These are phyloP conservation scores for Priocnemis perturbator DNA, from an alignment of 2,888 invertebrate species.

Conservation along the genomic window DNA sequence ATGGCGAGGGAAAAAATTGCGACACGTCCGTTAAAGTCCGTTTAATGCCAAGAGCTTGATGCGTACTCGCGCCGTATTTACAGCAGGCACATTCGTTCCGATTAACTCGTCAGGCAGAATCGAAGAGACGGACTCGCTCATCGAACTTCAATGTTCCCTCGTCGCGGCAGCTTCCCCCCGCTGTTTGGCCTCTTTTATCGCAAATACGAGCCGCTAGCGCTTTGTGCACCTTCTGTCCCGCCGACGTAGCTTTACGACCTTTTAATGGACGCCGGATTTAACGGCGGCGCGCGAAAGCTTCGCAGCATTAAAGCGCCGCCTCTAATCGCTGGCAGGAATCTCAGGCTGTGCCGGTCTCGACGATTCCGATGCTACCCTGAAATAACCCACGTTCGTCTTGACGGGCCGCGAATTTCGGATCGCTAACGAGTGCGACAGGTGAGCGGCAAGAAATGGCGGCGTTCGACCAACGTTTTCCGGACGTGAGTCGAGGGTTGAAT, in stretches of 20 bases:
- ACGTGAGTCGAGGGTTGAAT: too few species aligned
- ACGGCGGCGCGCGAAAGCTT: slow-evolving; percentile 43
- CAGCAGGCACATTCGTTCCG: too few species aligned
- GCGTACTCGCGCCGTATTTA: too few species aligned
- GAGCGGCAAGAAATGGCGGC: too few species aligned
- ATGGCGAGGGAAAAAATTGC: too few species aligned
- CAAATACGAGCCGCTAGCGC: slow-evolving; percentile 22
- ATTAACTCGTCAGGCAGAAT: too few species aligned
- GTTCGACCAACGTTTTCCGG: too few species aligned
- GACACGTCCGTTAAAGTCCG: too few species aligned
- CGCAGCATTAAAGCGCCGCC: slow-evolving; percentile 40
- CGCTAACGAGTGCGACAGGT: too few species aligned
- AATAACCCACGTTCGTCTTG: slow-evolving; percentile 16
- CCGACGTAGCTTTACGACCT: slow-evolving; percentile 59
- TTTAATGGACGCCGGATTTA: slow-evolving; percentile 65
- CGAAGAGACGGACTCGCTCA: slow-evolving; percentile 4
- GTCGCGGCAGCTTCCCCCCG: background rate
- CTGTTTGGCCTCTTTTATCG: slow-evolving; percentile 14
- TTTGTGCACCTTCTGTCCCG: slow-evolving; percentile 29
- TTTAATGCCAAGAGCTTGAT: too few species aligned
- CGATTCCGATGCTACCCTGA: slow-evolving; percentile 25
- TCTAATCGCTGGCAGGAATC: slow-evolving; percentile 47
- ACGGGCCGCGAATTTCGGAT: too few species aligned
- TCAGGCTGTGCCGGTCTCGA: too few species aligned
- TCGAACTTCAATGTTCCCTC: slow-evolving; percentile 1